A percentile compares a stretch with the other conserved stretches of the same genome.
These are phyloP conservation scores for Eupithecia subumbrata DNA, from an alignment of 2,888 invertebrate genomes.

Conservation along the genomic window DNA sequence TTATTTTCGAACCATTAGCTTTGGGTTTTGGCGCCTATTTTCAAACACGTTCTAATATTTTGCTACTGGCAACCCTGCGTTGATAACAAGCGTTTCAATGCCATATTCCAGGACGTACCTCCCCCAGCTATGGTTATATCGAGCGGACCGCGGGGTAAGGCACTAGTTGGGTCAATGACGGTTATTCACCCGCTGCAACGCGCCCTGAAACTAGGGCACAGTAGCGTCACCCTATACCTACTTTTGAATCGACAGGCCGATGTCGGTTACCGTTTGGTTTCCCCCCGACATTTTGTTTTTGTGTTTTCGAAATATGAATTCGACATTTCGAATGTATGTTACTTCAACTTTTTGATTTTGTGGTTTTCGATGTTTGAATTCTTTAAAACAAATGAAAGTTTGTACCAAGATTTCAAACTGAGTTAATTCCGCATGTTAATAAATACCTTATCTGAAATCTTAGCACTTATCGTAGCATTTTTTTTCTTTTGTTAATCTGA, in stretches of 20 bases:
- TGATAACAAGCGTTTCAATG: slow-evolving; percentile 64
- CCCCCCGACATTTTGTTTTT: not conserved
- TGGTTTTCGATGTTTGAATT: not conserved
- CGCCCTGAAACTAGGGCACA: slow-evolving; percentile 74
- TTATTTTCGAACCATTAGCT: not conserved
- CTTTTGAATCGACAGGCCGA: slow-evolving; percentile 1
- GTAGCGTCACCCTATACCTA: slow-evolving; percentile 35
- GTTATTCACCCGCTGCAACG: slow-evolving; percentile 73
- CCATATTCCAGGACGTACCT: slow-evolving; percentile 66
- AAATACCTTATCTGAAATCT: no score
- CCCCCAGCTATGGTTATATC: slow-evolving; percentile 59
- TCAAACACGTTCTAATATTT: not conserved
- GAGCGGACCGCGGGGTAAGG: slow-evolving; percentile 51
- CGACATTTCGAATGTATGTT: not conserved
- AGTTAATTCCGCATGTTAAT: no score
- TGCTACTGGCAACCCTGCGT: slow-evolving; percentile 34
- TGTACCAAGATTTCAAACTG: not conserved
- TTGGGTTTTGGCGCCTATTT: not conserved
- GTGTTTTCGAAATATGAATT: not conserved
- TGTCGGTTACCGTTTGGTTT: not conserved
- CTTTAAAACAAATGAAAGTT: not conserved
- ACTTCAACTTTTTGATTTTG: not conserved
- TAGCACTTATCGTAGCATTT: not conserved
- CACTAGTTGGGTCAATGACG: slow-evolving; percentile 78
- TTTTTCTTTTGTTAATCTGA: not conserved